Evolutionary conservation across 1,140 invertebrate species (phyloP).

Genomic region (Orchesella cincta): DNA sequence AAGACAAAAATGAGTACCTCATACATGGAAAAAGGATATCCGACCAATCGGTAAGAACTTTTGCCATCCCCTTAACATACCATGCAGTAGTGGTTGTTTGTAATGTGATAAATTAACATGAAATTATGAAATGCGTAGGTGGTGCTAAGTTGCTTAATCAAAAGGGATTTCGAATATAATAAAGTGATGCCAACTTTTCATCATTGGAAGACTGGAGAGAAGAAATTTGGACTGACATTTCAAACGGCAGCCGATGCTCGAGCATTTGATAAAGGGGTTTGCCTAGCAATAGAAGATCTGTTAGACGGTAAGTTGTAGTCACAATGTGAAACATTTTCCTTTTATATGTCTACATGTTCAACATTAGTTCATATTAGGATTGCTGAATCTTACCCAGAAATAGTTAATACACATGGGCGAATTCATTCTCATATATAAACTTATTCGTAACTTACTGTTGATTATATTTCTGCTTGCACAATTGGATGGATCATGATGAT

Average conservation of each 20-base stretch:
- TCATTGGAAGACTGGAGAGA: slow-evolving; percentile 93
- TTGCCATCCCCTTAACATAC: too few relatives aligned
- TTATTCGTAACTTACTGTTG: too few relatives aligned
- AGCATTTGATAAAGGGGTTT: slow-evolving; percentile 89
- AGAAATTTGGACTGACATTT: slow-evolving; percentile 92
- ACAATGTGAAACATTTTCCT: neutral
- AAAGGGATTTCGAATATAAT: slow-evolving; percentile 94
- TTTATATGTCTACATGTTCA: too few relatives aligned
- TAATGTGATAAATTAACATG: slow-evolving; percentile 15
- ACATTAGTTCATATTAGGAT: too few relatives aligned
- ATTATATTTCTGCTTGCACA: too few relatives aligned
- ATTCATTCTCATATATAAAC: too few relatives aligned
- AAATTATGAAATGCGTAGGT: slow-evolving; percentile 62
- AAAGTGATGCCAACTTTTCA: slow-evolving; percentile 98
- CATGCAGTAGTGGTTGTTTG: neutral
- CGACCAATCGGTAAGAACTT: slow-evolving; percentile 79
- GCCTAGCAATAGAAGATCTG: slow-evolving; percentile 85
- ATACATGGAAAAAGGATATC: slow-evolving; percentile 88
- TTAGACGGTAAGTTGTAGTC: slow-evolving; percentile 72
- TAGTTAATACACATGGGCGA: too few relatives aligned
- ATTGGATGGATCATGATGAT: too few relatives aligned
- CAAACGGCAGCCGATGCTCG: slow-evolving; percentile 89
- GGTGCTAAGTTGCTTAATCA: slow-evolving; percentile 90
- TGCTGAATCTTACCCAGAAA: too few relatives aligned
- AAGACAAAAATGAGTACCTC: slow-evolving; percentile 75